Conservation (phyloP, 1,140 invertebrate genomes). For the Anoplolepis gracilipes region DNA sequence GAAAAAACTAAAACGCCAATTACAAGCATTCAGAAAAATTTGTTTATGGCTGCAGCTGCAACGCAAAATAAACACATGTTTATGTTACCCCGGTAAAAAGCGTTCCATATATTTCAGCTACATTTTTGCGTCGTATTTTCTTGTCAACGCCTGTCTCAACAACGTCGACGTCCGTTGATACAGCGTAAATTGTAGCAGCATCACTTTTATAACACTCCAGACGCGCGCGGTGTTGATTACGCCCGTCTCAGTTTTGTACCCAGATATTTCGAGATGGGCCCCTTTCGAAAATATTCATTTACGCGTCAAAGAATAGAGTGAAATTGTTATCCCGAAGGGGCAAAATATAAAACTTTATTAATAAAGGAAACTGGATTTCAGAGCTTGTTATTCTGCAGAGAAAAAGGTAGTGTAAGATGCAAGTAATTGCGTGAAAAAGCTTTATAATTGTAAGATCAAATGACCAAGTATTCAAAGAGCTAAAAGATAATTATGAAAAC, state of each 20-base stretch:
- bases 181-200: constrained; percentile 70
- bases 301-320: neutral
- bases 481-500: constrained; percentile 9
- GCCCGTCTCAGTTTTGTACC: constrained; percentile 32
- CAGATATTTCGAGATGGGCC: constrained; percentile 1
- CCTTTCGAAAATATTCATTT: constrained; percentile 2
- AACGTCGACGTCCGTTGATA: constrained; percentile 64
- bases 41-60: constrained; percentile 28
- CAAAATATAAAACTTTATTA: neutral
- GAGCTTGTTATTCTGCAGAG: constrained; percentile 3
- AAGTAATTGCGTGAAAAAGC: neutral
- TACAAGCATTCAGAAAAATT: constrained; percentile 37
- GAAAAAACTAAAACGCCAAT: constrained; percentile 43
- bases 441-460: constrained; percentile 8
- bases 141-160: constrained; percentile 42
- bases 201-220: constrained; percentile 67
- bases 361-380: neutral
- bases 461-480: neutral
- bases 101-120: constrained; percentile 38
- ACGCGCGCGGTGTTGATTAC: constrained; percentile 62
- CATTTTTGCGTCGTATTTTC: constrained; percentile 37
- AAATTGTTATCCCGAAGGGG: neutral
- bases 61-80: constrained; percentile 39
- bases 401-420: neutral
- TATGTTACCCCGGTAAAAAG: neutral